Percentiles rank a stretch among this genome's conserved stretches.
phyloP scores from a whole-genome alignment of 2,113 vertebrate species.

The Dolichotis patagonum region DNA sequence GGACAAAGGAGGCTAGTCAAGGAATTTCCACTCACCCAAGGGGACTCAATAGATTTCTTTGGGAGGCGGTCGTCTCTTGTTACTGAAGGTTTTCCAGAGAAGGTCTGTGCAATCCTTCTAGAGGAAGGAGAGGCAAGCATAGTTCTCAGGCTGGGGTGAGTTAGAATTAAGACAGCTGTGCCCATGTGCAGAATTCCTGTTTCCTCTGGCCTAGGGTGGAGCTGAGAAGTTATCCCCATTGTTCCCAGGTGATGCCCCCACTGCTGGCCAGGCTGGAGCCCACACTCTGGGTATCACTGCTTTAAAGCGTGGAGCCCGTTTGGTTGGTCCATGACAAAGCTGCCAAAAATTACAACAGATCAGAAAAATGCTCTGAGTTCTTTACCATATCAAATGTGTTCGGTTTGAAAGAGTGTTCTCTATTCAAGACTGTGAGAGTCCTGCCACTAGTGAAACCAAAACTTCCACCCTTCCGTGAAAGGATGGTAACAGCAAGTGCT shows the following conservation, averaged over 20 bases:
- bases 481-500: neutral
- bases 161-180: neutral
- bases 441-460: neutral
- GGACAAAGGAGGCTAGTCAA: neutral
- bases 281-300: neutral
- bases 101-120: neutral
- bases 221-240: neutral
- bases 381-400: neutral
- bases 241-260: neutral
- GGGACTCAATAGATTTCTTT: neutral
- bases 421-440: neutral
- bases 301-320: neutral
- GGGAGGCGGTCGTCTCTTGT: neutral
- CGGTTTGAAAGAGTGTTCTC: neutral
- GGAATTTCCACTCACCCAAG: neutral
- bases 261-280: rapidly evolving
- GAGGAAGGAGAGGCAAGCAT: neutral
- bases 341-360: neutral
- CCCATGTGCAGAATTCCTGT: neutral
- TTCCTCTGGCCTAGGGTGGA: neutral
- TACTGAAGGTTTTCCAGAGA: neutral
- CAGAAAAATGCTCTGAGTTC: neutral
- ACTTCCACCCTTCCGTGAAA: neutral
- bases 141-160: neutral
- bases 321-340: too few species aligned